Conservation (phyloP, 2,113 vertebrate species). For the Chaetorhynchus papuensis region DNA sequence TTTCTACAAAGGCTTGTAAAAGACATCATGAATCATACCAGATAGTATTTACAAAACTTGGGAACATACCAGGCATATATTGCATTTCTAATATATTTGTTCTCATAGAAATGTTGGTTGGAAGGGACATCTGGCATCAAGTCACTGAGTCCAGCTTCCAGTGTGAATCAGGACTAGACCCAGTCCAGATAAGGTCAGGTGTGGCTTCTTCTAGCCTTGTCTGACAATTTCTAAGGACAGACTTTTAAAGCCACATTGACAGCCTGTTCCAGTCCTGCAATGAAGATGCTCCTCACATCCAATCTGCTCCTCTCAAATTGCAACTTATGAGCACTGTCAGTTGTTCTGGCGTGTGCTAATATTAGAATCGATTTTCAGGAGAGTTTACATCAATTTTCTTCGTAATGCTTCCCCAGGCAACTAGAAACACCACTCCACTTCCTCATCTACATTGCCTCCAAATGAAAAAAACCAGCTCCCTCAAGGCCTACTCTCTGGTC, state of each 20-base stretch:
- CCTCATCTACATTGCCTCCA: background rate
- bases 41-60: background rate
- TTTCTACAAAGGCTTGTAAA: background rate
- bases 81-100: background rate
- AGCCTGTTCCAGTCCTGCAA: background rate
- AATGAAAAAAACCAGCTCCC: background rate
- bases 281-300: background rate
- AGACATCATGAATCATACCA: background rate
- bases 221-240: background rate
- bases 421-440: background rate
- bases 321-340: background rate
- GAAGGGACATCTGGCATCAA: background rate
- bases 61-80: background rate
- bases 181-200: background rate
- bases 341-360: background rate
- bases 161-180: background rate
- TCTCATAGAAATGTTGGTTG: background rate
- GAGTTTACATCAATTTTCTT: background rate
- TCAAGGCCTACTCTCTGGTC: background rate
- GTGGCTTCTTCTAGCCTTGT: background rate
- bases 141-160: background rate
- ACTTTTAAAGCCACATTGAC: background rate
- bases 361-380: background rate
- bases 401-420: background rate
- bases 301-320: background rate